Evolutionary conservation across 2,888 invertebrate species (phyloP).

Genomic region (Phaonia tiefii): DNA sequence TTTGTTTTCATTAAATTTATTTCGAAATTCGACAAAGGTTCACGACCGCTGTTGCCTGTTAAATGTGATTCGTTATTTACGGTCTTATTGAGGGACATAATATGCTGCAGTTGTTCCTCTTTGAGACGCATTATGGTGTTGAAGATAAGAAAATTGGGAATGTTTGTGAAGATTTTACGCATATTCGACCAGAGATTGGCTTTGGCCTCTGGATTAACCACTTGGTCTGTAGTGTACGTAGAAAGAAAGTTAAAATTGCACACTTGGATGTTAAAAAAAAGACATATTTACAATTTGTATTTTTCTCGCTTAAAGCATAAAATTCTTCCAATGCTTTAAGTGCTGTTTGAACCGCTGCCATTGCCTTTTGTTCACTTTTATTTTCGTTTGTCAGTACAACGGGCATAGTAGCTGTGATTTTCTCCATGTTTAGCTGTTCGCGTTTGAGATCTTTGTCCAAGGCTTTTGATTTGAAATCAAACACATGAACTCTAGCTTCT

Average conservation of each 20-base stretch:
- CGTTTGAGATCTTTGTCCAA: conserved; percentile 70
- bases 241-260: no score
- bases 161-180: conserved; percentile 74
- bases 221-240: conserved; percentile 69
- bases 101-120: conserved; percentile 77
- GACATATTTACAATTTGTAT: conserved; percentile 66
- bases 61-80: conserved; percentile 51
- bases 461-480: conserved; percentile 73
- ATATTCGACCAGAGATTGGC: conserved; percentile 75
- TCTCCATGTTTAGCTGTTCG: conserved; percentile 71
- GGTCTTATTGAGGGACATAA: conserved; percentile 73
- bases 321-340: conserved; percentile 75
- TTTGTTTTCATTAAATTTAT: conserved; percentile 75
- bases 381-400: conserved; percentile 74
- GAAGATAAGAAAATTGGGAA: conserved; percentile 76
- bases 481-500: conserved; percentile 71
- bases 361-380: conserved; percentile 74
- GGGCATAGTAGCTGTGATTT: conserved; percentile 75
- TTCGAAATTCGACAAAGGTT: conserved; percentile 73
- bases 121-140: conserved; percentile 76
- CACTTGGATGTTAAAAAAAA: neutral
- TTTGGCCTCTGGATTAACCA: conserved; percentile 73
- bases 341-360: conserved; percentile 72
- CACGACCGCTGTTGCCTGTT: conserved; percentile 45
- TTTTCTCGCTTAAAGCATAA: conserved; percentile 72